Conservation (phyloP, 2,888 invertebrate genomes). For the Leptinotarsa haldemani region DNA sequence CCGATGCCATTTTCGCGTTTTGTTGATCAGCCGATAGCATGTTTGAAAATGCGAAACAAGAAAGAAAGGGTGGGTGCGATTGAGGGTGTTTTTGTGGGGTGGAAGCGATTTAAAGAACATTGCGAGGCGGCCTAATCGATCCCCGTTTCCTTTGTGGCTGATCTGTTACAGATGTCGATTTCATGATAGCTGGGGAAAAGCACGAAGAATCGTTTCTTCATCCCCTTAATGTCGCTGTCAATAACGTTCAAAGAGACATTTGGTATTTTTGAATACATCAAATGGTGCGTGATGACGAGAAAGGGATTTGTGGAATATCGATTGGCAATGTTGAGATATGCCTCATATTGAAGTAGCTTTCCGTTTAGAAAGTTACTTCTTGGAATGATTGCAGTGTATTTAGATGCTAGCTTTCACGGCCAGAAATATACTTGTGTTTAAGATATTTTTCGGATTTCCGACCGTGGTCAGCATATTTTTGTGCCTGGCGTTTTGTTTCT, state of each 20-base stretch:
- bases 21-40: conserved; percentile 47
- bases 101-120: conserved; percentile 48
- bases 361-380: not conserved
- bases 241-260: conserved; percentile 54
- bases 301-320: conserved; percentile 17
- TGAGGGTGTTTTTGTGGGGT: conserved; percentile 45
- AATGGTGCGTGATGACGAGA: conserved; percentile 19
- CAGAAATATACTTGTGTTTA: no score
- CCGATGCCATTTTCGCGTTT: conserved; percentile 55
- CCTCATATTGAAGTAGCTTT: not conserved
- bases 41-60: conserved; percentile 41
- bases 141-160: conserved; percentile 59
- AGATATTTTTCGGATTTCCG: no score
- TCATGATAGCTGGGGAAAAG: conserved; percentile 55
- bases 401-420: no score
- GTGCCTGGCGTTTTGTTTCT: no score
- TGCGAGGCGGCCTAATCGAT: conserved; percentile 57
- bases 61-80: conserved; percentile 35
- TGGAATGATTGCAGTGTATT: no score
- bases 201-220: conserved; percentile 49
- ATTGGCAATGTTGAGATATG: not conserved
- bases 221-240: conserved; percentile 58
- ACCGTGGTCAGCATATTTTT: no score
- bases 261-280: conserved; percentile 42
- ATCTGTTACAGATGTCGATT: conserved; percentile 65